phyloP scores from a whole-genome alignment of 2,113 vertebrate species.

The Oxyura jamaicensis region DNA sequence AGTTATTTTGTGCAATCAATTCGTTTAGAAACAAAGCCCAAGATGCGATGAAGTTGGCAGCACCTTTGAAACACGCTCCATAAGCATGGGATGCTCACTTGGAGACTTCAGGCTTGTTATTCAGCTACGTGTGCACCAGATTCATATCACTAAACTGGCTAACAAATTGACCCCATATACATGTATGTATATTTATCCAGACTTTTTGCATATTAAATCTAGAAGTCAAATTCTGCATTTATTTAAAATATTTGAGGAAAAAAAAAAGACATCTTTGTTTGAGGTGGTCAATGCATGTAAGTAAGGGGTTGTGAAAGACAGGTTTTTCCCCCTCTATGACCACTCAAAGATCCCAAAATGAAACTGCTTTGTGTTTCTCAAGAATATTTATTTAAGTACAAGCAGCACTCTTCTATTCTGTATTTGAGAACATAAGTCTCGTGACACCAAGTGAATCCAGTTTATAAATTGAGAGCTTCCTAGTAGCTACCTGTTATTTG shows the following conservation, averaged over 20 bases:
- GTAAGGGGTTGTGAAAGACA: neutral
- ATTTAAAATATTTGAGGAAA: neutral
- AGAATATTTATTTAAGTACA: neutral
- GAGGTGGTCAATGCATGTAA: neutral
- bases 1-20: neutral
- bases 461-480: neutral
- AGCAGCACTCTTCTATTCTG: neutral
- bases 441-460: neutral
- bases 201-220: neutral
- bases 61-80: neutral
- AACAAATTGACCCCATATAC: neutral
- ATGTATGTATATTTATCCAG: neutral
- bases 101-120: neutral
- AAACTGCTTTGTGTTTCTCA: neutral
- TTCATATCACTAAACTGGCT: neutral
- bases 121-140: neutral
- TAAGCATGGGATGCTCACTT: neutral
- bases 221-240: neutral
- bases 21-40: neutral
- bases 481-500: neutral
- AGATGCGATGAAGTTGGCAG: neutral
- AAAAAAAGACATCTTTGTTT: neutral
- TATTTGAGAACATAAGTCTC: neutral
- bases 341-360: neutral
- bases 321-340: neutral